Evolutionary conservation across 2,113 vertebrate species (phyloP).

Genomic region (Dendrocopos noguchii): DNA sequence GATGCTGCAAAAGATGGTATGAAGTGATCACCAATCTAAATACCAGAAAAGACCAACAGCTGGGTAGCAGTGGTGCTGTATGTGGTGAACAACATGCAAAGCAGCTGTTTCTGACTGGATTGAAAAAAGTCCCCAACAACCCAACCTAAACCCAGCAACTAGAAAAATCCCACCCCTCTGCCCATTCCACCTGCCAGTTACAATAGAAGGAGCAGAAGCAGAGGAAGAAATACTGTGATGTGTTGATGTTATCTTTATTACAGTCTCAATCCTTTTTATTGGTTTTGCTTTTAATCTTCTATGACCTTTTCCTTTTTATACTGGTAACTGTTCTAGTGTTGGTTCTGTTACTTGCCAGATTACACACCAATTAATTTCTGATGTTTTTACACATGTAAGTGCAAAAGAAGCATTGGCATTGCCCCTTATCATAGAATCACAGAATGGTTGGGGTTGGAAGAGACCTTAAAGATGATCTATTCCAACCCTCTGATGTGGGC

Average conservation of each 20-base stretch:
- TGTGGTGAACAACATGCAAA: neutral
- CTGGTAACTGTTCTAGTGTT: neutral
- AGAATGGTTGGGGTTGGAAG: no score
- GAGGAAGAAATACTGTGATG: neutral
- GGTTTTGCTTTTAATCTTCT: neutral
- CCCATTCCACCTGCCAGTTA: neutral
- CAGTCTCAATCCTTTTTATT: neutral
- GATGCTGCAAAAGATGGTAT: neutral
- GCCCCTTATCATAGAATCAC: neutral
- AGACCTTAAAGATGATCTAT: no score
- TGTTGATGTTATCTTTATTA: neutral
- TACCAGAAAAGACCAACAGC: neutral
- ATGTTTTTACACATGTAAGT: neutral
- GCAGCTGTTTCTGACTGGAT: neutral
- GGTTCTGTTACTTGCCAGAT: neutral
- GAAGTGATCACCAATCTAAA: neutral
- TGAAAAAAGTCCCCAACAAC: neutral
- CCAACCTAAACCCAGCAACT: neutral
- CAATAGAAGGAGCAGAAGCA: neutral
- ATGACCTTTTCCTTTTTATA: neutral
- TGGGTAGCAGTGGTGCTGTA: neutral
- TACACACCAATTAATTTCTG: neutral
- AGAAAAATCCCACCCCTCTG: neutral
- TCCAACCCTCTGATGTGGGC: no score
- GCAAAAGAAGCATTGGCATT: neutral